Conservation (phyloP, 2,797 vertebrate genomes). For the Otolemur crassicaudatus region DNA sequence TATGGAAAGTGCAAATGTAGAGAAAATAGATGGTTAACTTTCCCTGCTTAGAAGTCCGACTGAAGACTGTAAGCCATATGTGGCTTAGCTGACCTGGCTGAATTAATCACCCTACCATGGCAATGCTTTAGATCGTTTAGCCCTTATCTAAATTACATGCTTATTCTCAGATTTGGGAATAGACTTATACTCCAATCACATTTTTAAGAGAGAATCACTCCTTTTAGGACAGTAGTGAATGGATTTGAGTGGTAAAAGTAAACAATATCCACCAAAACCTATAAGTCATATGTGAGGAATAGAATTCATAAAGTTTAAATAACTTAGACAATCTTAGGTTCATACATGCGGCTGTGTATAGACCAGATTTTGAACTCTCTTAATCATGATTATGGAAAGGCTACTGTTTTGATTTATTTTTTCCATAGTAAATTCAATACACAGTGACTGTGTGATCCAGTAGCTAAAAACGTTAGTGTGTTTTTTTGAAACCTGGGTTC, state of each 20-base stretch:
- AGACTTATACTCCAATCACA: not conserved
- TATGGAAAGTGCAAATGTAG: not conserved
- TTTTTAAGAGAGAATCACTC: not conserved
- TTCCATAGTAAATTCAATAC: not conserved
- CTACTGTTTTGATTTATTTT: not conserved
- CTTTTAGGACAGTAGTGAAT: not conserved
- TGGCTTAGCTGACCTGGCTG: not conserved
- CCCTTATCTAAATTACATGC: not conserved
- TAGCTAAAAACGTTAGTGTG: not conserved
- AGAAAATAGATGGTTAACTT: not conserved
- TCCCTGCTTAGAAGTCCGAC: not conserved
- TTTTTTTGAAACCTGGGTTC: not conserved
- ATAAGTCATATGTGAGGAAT: not conserved
- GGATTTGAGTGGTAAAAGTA: not conserved
- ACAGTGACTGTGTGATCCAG: not conserved
- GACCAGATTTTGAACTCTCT: not conserved
- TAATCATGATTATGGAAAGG: not conserved
- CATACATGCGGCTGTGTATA: not conserved
- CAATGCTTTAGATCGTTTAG: not conserved
- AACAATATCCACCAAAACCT: not conserved
- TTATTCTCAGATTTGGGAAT: not conserved
- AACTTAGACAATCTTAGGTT: not conserved
- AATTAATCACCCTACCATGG: not conserved
- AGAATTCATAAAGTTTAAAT: not conserved
- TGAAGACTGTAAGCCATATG: not conserved